These are phyloP conservation scores for Drosophila recens DNA, from an alignment of 2,888 invertebrate genomes.

Conservation along the genomic window DNA sequence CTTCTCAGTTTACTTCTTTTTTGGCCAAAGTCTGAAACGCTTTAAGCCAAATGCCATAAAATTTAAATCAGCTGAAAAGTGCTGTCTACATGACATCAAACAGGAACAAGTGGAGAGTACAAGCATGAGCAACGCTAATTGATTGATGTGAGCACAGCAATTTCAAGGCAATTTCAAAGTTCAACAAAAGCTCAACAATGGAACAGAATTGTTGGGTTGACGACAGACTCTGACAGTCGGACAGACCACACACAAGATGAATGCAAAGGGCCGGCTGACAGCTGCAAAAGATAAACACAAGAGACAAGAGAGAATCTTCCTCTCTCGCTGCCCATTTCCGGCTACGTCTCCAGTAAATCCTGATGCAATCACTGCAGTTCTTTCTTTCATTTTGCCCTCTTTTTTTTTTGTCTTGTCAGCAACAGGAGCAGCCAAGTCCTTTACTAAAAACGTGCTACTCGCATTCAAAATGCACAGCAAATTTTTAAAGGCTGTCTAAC, in stretches of 20 bases:
- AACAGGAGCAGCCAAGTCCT: slow-evolving; percentile 34
- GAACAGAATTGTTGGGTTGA: slow-evolving; percentile 22
- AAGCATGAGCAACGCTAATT: slow-evolving; percentile 59
- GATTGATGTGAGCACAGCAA: slow-evolving; percentile 78
- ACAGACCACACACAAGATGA: slow-evolving; percentile 50
- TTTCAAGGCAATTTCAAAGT: slow-evolving; percentile 78
- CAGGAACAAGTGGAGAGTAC: slow-evolving; percentile 13
- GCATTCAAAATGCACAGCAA: slow-evolving; percentile 64
- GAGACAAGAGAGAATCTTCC: slow-evolving; percentile 8
- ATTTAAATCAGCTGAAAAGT: slow-evolving; percentile 60
- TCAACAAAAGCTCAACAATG: slow-evolving; percentile 70
- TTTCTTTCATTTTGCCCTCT: not conserved
- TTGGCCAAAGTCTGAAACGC: slow-evolving; percentile 35
- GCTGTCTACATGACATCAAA: slow-evolving; percentile 57
- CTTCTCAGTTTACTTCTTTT: not conserved
- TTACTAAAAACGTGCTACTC: slow-evolving; percentile 44
- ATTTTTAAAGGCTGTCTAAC: slow-evolving; percentile 68
- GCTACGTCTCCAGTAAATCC: slow-evolving; percentile 14
- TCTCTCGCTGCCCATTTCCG: too few relatives aligned
- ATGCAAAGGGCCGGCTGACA: slow-evolving; percentile 63
- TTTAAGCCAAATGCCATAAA: slow-evolving; percentile 55
- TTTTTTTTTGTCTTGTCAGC: slow-evolving; percentile 47
- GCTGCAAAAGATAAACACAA: slow-evolving; percentile 71
- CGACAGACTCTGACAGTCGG: not conserved
- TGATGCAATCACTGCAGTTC: slow-evolving; percentile 42